phyloP scores from a whole-genome alignment of 2,888 invertebrate species.

The Andrena minutula region DNA sequence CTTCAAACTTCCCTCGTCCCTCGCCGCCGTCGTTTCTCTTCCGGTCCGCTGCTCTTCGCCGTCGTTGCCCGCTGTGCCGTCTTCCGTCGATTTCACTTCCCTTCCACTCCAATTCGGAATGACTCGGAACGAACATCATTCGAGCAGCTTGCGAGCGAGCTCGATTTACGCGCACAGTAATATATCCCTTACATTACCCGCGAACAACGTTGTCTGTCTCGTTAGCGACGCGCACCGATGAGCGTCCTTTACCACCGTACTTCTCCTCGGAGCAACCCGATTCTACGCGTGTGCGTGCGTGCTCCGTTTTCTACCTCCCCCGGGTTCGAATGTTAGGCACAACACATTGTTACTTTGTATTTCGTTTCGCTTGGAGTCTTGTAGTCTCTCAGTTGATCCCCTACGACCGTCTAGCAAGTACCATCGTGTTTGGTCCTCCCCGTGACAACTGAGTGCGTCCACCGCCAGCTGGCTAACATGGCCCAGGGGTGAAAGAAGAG shows the following conservation, averaged over 20 bases:
- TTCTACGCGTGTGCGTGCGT: conserved; percentile 15
- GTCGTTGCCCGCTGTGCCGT: conserved; percentile 1
- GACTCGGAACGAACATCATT: neutral
- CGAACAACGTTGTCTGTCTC: neutral
- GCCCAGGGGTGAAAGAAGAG: conserved; percentile 25
- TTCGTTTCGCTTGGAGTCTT: conserved; percentile 56
- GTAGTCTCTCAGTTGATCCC: conserved; percentile 66
- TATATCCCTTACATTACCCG: neutral
- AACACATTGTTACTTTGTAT: conserved; percentile 57
- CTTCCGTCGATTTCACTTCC: neutral
- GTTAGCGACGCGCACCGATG: conserved; percentile 19
- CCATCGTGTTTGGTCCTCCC: conserved; percentile 45
- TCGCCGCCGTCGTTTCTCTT: neutral
- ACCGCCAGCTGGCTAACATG: conserved; percentile 21
- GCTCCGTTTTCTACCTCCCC: conserved; percentile 20
- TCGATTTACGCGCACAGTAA: conserved; percentile 28
- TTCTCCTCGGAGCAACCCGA: conserved; percentile 6
- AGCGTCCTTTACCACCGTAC: conserved; percentile 9
- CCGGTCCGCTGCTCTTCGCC: neutral
- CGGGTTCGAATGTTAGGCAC: conserved; percentile 63
- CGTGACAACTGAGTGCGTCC: conserved; percentile 37
- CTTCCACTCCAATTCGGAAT: conserved; percentile 10
- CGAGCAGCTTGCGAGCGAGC: neutral
- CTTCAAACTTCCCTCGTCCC: neutral
- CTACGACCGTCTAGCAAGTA: conserved; percentile 52